These are phyloP conservation scores for Aphrocallistes beatrix DNA, from an alignment of 37 sponge, comb jelly and placozoan species.

Conservation along the genomic window DNA sequence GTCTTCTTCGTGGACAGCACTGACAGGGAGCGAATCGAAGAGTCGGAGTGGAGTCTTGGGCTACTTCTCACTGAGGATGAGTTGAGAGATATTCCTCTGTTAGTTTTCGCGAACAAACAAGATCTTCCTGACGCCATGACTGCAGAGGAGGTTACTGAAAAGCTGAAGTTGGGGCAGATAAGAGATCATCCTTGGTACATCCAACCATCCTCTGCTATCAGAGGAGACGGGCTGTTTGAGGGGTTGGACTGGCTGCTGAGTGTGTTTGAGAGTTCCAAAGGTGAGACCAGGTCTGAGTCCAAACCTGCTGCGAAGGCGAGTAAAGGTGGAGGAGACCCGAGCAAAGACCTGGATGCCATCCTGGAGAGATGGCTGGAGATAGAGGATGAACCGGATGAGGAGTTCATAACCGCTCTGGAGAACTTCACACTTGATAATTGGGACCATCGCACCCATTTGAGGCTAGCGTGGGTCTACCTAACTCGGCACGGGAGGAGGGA, in stretches of 20 bases:
- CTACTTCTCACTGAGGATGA: conserved; percentile 18
- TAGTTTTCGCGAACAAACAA: conserved; percentile 21
- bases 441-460: not conserved
- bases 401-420: not conserved
- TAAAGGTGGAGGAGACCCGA: not conserved
- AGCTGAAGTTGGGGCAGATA: not conserved
- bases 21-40: conserved; percentile 79
- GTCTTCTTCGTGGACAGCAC: conserved; percentile 98
- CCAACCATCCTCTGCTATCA: not conserved
- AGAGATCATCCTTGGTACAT: not conserved
- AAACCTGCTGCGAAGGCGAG: not conserved
- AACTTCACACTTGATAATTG: not conserved
- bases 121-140: conserved; percentile 16
- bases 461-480: not conserved
- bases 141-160: not conserved
- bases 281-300: not conserved
- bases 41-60: conserved; percentile 27
- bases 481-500: conserved; percentile 4
- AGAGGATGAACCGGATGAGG: not conserved
- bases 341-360: not conserved
- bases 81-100: not conserved
- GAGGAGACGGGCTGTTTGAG: conserved; percentile 3
- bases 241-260: not conserved
- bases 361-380: conserved; percentile 17
- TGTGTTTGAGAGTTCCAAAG: not conserved